Evolutionary conservation across 2,888 invertebrate species (phyloP).

Genomic region (Neoitamus cyanurus): DNA sequence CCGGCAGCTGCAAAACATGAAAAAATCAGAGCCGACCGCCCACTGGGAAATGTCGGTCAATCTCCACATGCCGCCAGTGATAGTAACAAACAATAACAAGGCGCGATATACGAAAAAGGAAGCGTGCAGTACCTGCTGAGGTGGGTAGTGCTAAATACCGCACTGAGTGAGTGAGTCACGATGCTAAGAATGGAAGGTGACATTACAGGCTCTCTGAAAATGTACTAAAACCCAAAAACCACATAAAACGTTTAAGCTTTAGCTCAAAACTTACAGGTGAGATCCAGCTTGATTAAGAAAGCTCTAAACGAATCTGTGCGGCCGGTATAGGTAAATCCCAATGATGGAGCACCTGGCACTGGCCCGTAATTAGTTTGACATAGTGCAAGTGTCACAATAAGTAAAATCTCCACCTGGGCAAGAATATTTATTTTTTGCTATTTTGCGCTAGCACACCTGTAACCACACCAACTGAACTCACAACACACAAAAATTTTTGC

Average conservation of each 20-base stretch:
- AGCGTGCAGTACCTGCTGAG: conserved; percentile 30
- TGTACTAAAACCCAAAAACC: neutral
- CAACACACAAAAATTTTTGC: conserved; percentile 41
- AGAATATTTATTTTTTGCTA: neutral
- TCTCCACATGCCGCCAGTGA: neutral
- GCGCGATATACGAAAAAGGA: conserved; percentile 27
- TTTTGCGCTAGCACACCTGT: conserved; percentile 45
- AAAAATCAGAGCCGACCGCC: neutral
- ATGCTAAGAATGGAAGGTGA: conserved; percentile 41
- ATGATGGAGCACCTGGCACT: conserved; percentile 7
- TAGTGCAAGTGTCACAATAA: conserved; percentile 29
- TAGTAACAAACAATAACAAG: conserved; percentile 10
- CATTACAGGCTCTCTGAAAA: neutral
- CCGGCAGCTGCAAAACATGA: neutral
- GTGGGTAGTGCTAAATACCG: conserved; percentile 29
- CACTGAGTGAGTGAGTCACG: conserved; percentile 36
- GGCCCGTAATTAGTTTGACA: neutral
- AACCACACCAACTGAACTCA: conserved; percentile 45
- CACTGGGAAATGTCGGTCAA: conserved; percentile 16
- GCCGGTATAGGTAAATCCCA: neutral
- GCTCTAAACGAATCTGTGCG: neutral
- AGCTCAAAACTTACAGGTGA: neutral
- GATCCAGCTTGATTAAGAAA: neutral
- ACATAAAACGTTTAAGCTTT: neutral
- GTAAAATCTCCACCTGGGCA: neutral